phyloP scores from a whole-genome alignment of 2,888 invertebrate genomes.

The Nycteola revayana region DNA sequence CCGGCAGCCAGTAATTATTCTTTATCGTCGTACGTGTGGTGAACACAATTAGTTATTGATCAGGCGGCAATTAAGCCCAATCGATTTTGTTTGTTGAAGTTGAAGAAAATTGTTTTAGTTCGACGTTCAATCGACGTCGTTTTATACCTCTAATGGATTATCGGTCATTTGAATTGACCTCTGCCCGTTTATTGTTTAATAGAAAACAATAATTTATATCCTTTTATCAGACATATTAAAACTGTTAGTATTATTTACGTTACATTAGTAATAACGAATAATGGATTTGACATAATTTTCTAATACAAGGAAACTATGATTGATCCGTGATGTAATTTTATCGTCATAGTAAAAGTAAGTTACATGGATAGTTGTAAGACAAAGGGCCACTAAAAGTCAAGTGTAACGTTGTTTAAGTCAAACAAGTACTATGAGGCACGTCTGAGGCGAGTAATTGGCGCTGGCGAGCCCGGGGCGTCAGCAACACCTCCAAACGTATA shows the following conservation, averaged over 20 bases:
- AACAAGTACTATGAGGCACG: conserved; percentile 58
- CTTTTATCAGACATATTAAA: conserved; percentile 33
- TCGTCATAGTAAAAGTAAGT: no score
- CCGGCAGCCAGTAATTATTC: conserved; percentile 80
- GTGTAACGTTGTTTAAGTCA: conserved; percentile 49
- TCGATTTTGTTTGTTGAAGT: conserved; percentile 81
- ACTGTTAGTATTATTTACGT: conserved; percentile 25
- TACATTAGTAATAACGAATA: conserved; percentile 18
- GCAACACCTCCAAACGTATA: conserved; percentile 80
- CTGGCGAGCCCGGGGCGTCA: conserved; percentile 68
- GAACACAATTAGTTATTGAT: conserved; percentile 82
- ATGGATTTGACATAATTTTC: conserved; percentile 3
- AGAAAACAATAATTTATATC: conserved; percentile 51
- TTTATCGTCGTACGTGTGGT: conserved; percentile 78
- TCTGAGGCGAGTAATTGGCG: conserved; percentile 71
- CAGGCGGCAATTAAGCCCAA: conserved; percentile 77
- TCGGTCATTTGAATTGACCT: conserved; percentile 61
- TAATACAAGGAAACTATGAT: no score
- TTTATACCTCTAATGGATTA: conserved; percentile 73
- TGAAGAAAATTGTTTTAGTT: conserved; percentile 81
- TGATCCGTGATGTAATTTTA: no score
- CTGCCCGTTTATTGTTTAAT: conserved; percentile 55
- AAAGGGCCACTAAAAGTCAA: no score
- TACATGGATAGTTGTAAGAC: no score
- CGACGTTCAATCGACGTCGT: conserved; percentile 70